Conservation (phyloP, 1,140 invertebrate genomes). For the Achroia grisella region DNA sequence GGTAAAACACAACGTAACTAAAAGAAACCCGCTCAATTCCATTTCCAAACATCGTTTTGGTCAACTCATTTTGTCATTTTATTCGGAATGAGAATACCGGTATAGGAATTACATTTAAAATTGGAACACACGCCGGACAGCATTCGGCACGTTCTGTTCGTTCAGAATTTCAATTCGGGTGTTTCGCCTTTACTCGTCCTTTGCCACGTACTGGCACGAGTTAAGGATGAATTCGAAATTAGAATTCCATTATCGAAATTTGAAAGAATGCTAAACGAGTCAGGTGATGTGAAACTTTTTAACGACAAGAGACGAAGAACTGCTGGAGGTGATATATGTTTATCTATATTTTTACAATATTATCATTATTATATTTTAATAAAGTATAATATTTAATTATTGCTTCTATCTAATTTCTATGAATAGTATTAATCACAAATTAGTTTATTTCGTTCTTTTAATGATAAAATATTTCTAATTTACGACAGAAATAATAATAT, state of each 20-base stretch:
- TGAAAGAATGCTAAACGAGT: conserved; percentile 5
- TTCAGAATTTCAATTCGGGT: conserved; percentile 58
- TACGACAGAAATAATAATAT: too few species aligned
- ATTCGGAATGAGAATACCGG: conserved; percentile 32
- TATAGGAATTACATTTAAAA: conserved; percentile 40
- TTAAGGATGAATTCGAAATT: conserved; percentile 30
- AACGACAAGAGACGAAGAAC: too few species aligned
- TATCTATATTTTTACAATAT: too few species aligned
- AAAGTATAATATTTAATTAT: too few species aligned
- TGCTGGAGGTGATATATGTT: too few species aligned
- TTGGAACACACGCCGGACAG: conserved; percentile 35
- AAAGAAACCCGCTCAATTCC: too few species aligned
- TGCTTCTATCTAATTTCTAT: too few species aligned
- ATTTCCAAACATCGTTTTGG: background rate
- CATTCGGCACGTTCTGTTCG: conserved; percentile 32
- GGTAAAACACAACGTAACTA: background rate
- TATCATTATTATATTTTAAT: too few species aligned
- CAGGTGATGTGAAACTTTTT: background rate
- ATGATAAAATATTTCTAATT: too few species aligned
- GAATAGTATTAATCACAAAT: too few species aligned
- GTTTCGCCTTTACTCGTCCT: conserved; percentile 40
- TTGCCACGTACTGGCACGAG: conserved; percentile 40
- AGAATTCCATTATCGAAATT: conserved; percentile 21
- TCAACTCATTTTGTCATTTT: conserved; percentile 42
- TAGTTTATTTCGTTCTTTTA: too few species aligned